These are phyloP conservation scores for Stratiomys singularior DNA, from an alignment of 2,888 invertebrate species.

Conservation along the genomic window DNA sequence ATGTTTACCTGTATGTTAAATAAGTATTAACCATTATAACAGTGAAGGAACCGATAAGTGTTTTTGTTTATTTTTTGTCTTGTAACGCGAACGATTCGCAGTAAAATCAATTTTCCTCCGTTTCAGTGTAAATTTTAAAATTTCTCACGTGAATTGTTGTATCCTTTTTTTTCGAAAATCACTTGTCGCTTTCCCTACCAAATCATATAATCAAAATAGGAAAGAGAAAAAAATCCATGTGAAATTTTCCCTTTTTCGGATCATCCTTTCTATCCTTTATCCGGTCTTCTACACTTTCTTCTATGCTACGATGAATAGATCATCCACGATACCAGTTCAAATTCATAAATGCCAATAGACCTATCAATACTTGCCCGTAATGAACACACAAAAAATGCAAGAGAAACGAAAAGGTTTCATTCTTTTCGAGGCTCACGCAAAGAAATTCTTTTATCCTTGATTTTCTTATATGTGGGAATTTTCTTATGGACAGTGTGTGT, in stretches of 20 bases:
- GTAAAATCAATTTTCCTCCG: too few relatives aligned
- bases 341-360: conserved; percentile 44
- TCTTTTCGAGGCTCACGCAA: conserved; percentile 19
- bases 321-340: conserved; percentile 21
- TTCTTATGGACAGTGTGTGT: background rate
- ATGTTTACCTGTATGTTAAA: too few relatives aligned
- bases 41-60: too few relatives aligned
- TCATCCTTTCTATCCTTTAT: conserved; percentile 44
- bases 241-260: conserved; percentile 30
- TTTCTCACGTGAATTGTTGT: conserved; percentile 30
- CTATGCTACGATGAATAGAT: background rate
- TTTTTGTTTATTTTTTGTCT: too few relatives aligned
- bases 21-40: too few relatives aligned
- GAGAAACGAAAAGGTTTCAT: conserved; percentile 37
- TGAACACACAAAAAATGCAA: conserved; percentile 29
- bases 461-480: conserved; percentile 36
- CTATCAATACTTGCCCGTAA: conserved; percentile 37
- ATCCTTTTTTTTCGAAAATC: conserved; percentile 5
- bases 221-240: conserved; percentile 17
- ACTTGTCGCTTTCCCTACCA: conserved; percentile 21
- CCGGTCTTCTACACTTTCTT: conserved; percentile 35
- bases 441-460: conserved; percentile 36
- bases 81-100: too few relatives aligned
- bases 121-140: too few relatives aligned
- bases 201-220: background rate